These are phyloP conservation scores for Limnephilus marmoratus DNA, from an alignment of 2,888 invertebrate genomes.

Conservation along the genomic window DNA sequence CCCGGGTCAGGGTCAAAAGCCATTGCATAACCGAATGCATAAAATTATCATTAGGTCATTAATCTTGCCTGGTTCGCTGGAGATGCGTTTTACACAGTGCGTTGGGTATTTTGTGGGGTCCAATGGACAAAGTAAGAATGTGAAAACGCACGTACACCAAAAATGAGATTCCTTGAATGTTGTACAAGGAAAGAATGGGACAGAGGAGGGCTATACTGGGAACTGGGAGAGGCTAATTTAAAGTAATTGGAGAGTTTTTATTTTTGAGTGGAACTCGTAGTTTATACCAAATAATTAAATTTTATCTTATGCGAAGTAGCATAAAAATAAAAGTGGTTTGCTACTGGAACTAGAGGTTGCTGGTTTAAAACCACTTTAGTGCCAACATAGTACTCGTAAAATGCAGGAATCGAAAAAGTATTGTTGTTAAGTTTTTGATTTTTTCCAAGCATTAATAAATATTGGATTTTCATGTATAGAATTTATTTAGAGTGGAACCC, in stretches of 20 bases:
- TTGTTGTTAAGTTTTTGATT: too few species aligned
- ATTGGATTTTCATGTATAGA: too few species aligned
- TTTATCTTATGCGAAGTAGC: too few species aligned
- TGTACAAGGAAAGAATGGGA: background rate
- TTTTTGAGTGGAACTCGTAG: background rate
- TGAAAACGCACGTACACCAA: background rate
- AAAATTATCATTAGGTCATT: conserved; percentile 22
- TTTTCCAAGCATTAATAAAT: too few species aligned
- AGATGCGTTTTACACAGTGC: background rate
- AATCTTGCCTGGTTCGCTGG: conserved; percentile 14
- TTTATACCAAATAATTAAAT: too few species aligned
- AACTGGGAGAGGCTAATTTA: background rate
- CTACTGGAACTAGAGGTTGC: too few species aligned
- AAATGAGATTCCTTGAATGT: background rate
- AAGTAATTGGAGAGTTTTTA: background rate
- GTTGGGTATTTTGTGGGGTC: background rate
- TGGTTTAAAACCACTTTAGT: too few species aligned
- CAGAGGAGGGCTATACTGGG: too few species aligned
- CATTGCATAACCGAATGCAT: conserved; percentile 26
- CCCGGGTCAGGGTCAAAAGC: conserved; percentile 27
- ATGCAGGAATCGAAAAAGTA: too few species aligned
- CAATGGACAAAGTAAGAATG: background rate
- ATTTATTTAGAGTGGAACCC: too few species aligned
- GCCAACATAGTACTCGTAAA: too few species aligned
- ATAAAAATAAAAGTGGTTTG: too few species aligned